Conservation (phyloP, 2,797 vertebrate species). For the Arrhamphus sclerolepis region DNA sequence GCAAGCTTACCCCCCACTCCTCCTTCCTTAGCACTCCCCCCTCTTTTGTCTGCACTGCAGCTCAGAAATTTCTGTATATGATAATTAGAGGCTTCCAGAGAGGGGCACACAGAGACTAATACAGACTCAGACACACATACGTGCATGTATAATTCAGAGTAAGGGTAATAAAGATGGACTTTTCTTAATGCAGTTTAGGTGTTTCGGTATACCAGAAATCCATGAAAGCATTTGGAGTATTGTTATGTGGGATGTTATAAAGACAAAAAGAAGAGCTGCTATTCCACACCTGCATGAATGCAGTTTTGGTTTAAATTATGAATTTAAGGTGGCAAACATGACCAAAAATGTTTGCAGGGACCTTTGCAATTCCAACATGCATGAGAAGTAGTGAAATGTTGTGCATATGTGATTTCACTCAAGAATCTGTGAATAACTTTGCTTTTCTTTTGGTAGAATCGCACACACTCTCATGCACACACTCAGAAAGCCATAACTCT, state of each 20-base stretch:
- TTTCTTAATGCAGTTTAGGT: too few species aligned
- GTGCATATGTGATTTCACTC: not conserved
- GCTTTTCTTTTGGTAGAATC: constrained; percentile 18
- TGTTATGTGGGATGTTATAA: constrained; percentile 2
- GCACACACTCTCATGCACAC: constrained; percentile 3
- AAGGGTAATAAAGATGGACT: too few species aligned
- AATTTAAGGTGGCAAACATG: constrained; percentile 4
- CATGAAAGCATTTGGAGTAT: constrained; percentile 9
- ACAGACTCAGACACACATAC: constrained; percentile 22
- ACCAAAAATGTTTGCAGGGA: not conserved
- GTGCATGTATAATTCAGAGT: too few species aligned
- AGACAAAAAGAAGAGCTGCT: not conserved
- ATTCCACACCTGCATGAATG: not conserved
- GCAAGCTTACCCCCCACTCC: constrained; percentile 50
- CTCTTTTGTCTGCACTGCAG: constrained; percentile 71
- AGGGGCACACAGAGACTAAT: constrained; percentile 21
- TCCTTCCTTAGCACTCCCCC: constrained; percentile 26
- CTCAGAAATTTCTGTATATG: constrained; percentile 71
- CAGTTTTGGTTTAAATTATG: constrained; percentile 1
- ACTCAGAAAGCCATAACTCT: constrained; percentile 58
- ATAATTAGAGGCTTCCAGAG: constrained; percentile 72
- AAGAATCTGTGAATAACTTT: constrained; percentile 20
- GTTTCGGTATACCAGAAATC: not conserved
- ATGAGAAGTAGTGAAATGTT: constrained; percentile 6
- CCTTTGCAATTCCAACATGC: constrained; percentile 1